Percentiles rank a stretch among this genome's conserved stretches.
phyloP scores from a whole-genome alignment of 2,113 vertebrate species.

The Edolisoma coerulescens region DNA sequence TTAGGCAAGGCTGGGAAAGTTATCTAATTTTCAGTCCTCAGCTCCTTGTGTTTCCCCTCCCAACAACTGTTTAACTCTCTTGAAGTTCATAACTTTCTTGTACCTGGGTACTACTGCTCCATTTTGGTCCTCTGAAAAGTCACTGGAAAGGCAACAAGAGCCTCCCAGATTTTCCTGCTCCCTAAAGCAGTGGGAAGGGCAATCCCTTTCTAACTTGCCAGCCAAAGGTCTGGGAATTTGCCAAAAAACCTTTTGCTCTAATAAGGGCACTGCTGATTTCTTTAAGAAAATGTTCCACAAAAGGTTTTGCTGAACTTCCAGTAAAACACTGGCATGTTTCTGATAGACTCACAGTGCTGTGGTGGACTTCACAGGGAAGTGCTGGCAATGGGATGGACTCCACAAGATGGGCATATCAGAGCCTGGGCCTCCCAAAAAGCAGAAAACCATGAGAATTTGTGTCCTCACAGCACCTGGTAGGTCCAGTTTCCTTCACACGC shows the following conservation, averaged over 20 bases:
- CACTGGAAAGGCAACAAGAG: neutral
- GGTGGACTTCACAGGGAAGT: neutral
- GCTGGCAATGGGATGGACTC: neutral
- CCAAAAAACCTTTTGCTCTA: neutral
- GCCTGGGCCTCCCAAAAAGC: neutral
- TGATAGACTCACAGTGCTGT: neutral
- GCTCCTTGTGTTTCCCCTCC: neutral
- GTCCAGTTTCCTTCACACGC: neutral
- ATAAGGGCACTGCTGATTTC: neutral
- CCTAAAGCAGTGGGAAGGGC: neutral
- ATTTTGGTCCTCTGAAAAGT: neutral
- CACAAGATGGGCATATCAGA: neutral
- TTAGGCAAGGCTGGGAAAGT: neutral
- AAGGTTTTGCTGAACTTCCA: neutral
- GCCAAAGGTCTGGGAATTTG: neutral
- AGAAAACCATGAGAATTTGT: fast-evolving
- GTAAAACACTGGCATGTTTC: neutral
- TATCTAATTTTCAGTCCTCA: neutral
- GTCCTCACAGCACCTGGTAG: neutral
- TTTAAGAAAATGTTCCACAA: neutral
- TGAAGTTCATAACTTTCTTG: neutral
- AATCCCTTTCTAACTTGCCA: neutral
- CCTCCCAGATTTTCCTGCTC: neutral
- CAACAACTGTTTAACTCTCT: neutral
- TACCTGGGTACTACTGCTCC: neutral